Base-by-base conservation (phyloP, 2,888 invertebrate genomes). In the Ellobium chinense region DNA sequence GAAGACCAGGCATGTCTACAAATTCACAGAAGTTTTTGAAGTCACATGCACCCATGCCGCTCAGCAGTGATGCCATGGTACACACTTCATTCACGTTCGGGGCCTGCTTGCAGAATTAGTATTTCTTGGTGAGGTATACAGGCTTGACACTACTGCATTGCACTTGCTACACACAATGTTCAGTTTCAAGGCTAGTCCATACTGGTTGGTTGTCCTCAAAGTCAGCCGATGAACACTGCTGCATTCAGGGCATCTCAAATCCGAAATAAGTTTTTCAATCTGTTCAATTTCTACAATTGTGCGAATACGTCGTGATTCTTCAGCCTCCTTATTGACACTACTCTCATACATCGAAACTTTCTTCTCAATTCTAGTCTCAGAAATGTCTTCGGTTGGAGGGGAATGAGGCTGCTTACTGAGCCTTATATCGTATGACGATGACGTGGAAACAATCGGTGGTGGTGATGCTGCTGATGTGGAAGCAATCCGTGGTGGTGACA, bases 11-110 rank as follows among this genome's bases (percentile, higher is more conserved):
- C 37, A 74, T 14, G n/a, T 74, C 39, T 12, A 62, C 1, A 29
- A 18, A 7, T 27, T 60, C 37, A 62, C 74, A 74, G 14, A 74
- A 36, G 56, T 36, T 74, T 24, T 62, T 31, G 27, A 74, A 62
- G 9, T 34, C 12, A 37, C 62, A 36, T 4, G 60, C 21, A 4
- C 74, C 74, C 60, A 74, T 34, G 34, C 63, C 74, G n/a, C n/a
- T 27, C 21, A 36, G n/a, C 62, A 74, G n/a, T n/a, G n/a, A n/a
- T 4, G 62, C 60, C 4, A 39, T 3, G 9, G 31, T 31, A 24
- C 24, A 21, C 2, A 5, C 39, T 18, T 62, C 21, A 36, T 74
- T 74, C 12, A 74, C 29, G 12, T 62, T 34, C 58, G 46, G 34
- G 34, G 56, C 27, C n/a, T 72, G 46, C 56, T 24, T 29, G 27